Percentiles rank a stretch among this genome's conserved stretches.
Evolutionary conservation across 2,888 invertebrate species (phyloP).

Genomic region (Hemaris fuciformis): DNA sequence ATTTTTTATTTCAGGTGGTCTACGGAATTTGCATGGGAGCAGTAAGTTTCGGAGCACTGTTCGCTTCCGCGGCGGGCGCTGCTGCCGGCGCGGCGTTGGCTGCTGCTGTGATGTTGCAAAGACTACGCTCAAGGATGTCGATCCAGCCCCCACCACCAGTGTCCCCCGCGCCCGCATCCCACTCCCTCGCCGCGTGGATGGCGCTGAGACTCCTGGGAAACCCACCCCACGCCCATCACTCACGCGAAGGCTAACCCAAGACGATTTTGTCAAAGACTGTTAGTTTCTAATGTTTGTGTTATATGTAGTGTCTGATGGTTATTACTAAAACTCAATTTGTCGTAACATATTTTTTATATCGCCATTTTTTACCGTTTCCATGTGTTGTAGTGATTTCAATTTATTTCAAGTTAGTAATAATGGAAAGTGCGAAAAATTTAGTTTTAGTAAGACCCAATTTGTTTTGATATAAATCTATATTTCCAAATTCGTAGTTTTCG

Average conservation of each 20-base stretch:
- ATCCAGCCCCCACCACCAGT: slow-evolving; percentile 73
- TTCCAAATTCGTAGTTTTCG: slow-evolving; percentile 31
- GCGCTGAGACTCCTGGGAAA: slow-evolving; percentile 84
- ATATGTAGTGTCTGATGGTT: neutral
- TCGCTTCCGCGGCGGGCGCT: slow-evolving; percentile 92
- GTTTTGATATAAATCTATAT: slow-evolving; percentile 11
- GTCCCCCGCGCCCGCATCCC: slow-evolving; percentile 80
- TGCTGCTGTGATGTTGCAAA: slow-evolving; percentile 91
- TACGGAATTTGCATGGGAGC: slow-evolving; percentile 96
- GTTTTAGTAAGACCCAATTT: neutral
- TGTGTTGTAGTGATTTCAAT: neutral
- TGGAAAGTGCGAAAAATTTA: neutral
- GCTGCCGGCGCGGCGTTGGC: slow-evolving; percentile 93
- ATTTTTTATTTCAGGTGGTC: slow-evolving; percentile 79
- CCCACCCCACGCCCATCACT: slow-evolving; percentile 58
- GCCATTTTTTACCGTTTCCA: neutral
- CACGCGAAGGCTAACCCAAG: slow-evolving; percentile 57
- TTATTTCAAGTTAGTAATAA: neutral
- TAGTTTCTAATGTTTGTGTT: slow-evolving; percentile 14
- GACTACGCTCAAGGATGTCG: slow-evolving; percentile 88
- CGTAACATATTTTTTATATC: no score
- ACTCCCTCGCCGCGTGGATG: slow-evolving; percentile 88
- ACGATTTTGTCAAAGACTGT: slow-evolving; percentile 7
- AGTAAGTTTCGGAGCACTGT: slow-evolving; percentile 92
- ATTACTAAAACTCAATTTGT: neutral